phyloP scores from a whole-genome alignment of 2,888 invertebrate species.

The Carcina quercana region DNA sequence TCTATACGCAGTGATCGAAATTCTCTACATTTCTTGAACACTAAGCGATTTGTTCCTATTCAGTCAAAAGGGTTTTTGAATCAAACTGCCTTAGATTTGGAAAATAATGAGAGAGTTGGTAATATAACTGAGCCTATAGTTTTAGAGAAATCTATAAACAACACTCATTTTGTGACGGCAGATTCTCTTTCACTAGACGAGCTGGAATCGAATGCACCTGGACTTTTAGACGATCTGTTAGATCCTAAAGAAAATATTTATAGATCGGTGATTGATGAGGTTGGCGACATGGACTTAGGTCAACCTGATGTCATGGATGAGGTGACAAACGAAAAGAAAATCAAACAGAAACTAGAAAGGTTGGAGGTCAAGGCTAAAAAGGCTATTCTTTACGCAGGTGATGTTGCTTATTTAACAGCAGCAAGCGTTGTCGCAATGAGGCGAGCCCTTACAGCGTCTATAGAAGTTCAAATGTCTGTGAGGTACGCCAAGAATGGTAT shows the following conservation, averaged over 20 bases:
- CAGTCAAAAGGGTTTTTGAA: constrained; percentile 52
- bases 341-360: constrained; percentile 50
- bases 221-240: constrained; percentile 50
- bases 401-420: constrained; percentile 63
- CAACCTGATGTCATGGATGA: constrained; percentile 39
- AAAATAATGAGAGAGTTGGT: constrained; percentile 28
- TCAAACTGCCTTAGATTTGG: constrained; percentile 52
- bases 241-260: constrained; percentile 44
- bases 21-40: constrained; percentile 35
- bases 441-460: constrained; percentile 61
- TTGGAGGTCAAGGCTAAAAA: constrained; percentile 63
- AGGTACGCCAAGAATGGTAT: constrained; percentile 59
- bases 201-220: constrained; percentile 41
- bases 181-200: constrained; percentile 36
- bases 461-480: constrained; percentile 66
- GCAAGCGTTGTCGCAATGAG: constrained; percentile 64
- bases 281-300: constrained; percentile 59
- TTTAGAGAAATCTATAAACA: constrained; percentile 44
- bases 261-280: constrained; percentile 40
- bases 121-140: constrained; percentile 46
- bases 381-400: constrained; percentile 65
- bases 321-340: constrained; percentile 45
- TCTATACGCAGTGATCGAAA: constrained; percentile 39
- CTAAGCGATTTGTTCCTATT: constrained; percentile 18
- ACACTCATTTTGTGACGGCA: constrained; percentile 33